phyloP scores from a whole-genome alignment of 2,113 vertebrate genomes.

The Barnardius zonarius region DNA sequence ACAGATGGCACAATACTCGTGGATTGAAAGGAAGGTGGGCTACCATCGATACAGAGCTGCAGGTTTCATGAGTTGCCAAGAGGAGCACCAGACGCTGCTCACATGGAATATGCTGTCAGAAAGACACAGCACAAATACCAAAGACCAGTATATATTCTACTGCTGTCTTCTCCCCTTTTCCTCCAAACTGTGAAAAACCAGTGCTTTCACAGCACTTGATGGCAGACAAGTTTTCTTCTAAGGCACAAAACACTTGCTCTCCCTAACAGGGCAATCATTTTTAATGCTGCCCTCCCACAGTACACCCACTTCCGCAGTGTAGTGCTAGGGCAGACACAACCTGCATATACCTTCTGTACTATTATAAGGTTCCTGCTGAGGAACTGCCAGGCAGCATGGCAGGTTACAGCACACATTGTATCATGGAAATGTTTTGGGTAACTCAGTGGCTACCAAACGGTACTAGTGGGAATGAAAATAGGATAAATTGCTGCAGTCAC shows the following conservation, averaged over 20 bases:
- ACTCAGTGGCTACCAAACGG: rapidly evolving
- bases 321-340: not conserved
- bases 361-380: rapidly evolving
- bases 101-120: rapidly evolving
- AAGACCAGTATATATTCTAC: rapidly evolving
- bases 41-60: rapidly evolving
- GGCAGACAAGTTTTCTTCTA: not conserved
- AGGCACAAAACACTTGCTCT: rapidly evolving
- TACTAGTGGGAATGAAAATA: rapidly evolving
- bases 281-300: rapidly evolving
- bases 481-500: not conserved
- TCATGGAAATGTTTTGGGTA: rapidly evolving
- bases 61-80: rapidly evolving
- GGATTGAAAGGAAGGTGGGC: not conserved
- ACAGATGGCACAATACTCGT: rapidly evolving
- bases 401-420: not conserved
- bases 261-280: rapidly evolving
- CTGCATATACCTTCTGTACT: rapidly evolving
- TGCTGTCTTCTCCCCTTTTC: not conserved
- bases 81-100: not conserved
- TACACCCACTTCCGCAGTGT: rapidly evolving
- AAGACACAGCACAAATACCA: not conserved
- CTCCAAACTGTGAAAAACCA: rapidly evolving
- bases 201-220: not conserved
- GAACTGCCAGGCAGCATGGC: not conserved